Percentiles rank a stretch among this genome's conserved stretches.
Conservation (phyloP, 2,113 vertebrate species). For the Ceyx melanurus region DNA sequence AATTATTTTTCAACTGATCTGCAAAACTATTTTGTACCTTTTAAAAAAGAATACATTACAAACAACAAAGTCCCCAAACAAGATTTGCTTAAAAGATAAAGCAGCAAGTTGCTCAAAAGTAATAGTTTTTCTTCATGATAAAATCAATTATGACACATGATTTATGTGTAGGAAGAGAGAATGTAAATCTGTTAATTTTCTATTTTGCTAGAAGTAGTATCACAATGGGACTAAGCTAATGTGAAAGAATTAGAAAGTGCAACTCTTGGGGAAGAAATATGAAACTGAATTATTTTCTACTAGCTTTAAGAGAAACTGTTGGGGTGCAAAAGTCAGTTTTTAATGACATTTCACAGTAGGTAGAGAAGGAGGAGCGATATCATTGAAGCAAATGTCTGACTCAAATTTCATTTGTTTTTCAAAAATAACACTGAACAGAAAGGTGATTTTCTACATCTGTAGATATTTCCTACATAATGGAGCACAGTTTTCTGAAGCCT, state of each 20-base stretch:
- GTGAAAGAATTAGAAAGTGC: neutral
- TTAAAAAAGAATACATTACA: neutral
- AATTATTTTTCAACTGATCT: neutral
- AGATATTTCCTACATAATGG: neutral
- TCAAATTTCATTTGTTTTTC: neutral
- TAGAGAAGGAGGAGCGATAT: neutral
- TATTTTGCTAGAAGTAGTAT: neutral
- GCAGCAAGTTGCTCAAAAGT: neutral
- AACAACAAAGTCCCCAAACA: neutral
- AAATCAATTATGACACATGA: neutral
- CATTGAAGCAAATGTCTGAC: neutral
- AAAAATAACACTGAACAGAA: neutral
- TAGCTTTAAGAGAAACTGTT: neutral
- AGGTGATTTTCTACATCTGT: neutral
- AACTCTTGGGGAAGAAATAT: neutral
- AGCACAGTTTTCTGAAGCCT: neutral
- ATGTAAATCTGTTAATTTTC: neutral
- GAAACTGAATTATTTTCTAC: neutral
- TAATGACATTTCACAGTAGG: neutral
- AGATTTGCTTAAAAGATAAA: neutral
- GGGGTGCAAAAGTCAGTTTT: neutral
- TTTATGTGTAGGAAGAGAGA: neutral
- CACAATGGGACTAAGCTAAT: neutral
- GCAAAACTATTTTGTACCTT: neutral
- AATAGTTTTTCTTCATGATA: neutral